These are phyloP conservation scores for Brenthis hecate DNA, from an alignment of 2,888 invertebrate genomes.

Conservation along the genomic window DNA sequence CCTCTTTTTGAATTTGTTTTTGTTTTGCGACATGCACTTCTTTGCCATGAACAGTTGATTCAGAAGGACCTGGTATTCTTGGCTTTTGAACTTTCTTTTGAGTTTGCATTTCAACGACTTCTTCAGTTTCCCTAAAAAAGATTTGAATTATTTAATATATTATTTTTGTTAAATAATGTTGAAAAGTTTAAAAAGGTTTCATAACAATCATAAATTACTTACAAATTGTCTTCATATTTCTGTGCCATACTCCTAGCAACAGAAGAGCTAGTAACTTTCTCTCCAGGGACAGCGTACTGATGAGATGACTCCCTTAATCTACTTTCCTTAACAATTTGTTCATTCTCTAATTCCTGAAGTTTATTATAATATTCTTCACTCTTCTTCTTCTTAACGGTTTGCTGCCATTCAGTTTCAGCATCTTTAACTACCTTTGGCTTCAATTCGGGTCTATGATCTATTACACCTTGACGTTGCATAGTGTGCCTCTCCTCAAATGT, in stretches of 20 bases:
- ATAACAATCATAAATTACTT: slow-evolving; percentile 71
- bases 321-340: slow-evolving; percentile 91
- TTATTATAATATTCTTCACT: slow-evolving; percentile 92
- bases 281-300: slow-evolving; percentile 93
- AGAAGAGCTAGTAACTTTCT: slow-evolving; percentile 88
- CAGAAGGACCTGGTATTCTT: slow-evolving; percentile 88
- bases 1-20: slow-evolving; percentile 94
- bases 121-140: slow-evolving; percentile 83
- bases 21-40: slow-evolving; percentile 94
- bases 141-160: background rate
- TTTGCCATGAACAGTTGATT: slow-evolving; percentile 93
- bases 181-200: background rate
- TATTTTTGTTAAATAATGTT: background rate
- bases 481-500: slow-evolving; percentile 93
- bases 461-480: slow-evolving; percentile 85
- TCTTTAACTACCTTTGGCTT: slow-evolving; percentile 87
- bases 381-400: slow-evolving; percentile 90
- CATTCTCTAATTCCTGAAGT: slow-evolving; percentile 91
- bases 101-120: slow-evolving; percentile 72
- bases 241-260: slow-evolving; percentile 94
- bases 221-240: slow-evolving; percentile 92
- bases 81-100: slow-evolving; percentile 77
- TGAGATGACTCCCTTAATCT: slow-evolving; percentile 89
- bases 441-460: slow-evolving; percentile 84
- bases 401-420: slow-evolving; percentile 93